These are phyloP conservation scores for Sebastiscus albofasciatus DNA, from an alignment of 2,797 vertebrate species.

Conservation along the genomic window DNA sequence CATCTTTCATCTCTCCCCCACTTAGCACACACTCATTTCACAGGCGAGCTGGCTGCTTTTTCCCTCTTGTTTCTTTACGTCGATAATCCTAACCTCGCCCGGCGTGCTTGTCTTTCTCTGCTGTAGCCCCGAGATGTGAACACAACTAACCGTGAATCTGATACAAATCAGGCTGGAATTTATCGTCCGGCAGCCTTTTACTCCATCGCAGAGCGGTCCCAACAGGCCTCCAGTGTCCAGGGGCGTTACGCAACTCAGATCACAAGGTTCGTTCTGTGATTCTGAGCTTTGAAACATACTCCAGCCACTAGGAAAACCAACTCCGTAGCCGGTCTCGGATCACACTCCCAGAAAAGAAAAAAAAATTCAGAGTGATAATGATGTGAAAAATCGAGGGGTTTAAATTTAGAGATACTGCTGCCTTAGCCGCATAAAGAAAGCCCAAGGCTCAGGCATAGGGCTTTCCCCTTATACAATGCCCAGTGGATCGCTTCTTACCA, in stretches of 20 bases:
- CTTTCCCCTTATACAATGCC: conserved; percentile 61
- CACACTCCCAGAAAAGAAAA: conserved; percentile 25
- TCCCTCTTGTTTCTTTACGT: conserved; percentile 5
- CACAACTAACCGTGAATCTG: conserved; percentile 16
- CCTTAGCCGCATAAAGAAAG: conserved; percentile 46
- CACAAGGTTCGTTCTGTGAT: conserved; percentile 19
- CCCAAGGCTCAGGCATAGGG: conserved; percentile 54
- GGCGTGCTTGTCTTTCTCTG: conserved; percentile 11
- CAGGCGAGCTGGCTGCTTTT: conserved; percentile 13
- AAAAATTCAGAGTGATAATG: conserved; percentile 40
- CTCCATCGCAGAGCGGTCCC: neutral
- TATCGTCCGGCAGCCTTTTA: conserved; percentile 2
- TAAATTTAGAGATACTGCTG: conserved; percentile 59
- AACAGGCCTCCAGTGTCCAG: conserved; percentile 3
- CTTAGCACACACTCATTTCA: conserved; percentile 35
- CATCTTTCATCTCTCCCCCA: conserved; percentile 42
- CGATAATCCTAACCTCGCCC: conserved; percentile 31
- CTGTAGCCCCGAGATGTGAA: conserved; percentile 35
- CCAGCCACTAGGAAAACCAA: conserved; percentile 24
- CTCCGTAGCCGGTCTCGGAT: conserved; percentile 14
- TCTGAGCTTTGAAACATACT: conserved; percentile 34
- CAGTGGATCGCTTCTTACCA: conserved; percentile 51
- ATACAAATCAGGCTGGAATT: conserved; percentile 13
- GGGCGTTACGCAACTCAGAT: conserved; percentile 37
- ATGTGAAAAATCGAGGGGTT: conserved; percentile 36